phyloP scores from a whole-genome alignment of 2,888 invertebrate genomes.

The Deilephila porcellus region DNA sequence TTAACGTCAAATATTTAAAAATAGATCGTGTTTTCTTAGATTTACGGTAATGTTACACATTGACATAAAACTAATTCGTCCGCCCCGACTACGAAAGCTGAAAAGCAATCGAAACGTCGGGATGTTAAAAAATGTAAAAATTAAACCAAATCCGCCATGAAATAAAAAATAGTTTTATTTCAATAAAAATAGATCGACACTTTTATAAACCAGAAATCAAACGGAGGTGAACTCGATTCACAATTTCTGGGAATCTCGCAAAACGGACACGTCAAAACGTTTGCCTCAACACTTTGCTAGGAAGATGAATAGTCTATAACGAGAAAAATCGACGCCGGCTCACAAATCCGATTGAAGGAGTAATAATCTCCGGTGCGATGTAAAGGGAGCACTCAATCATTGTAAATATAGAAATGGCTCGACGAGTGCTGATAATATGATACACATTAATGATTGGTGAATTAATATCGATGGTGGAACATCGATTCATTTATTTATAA shows the following conservation, averaged over 20 bases:
- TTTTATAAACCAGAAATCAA: not conserved
- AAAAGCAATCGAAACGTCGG: no score
- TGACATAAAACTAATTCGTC: no score
- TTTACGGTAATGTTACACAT: no score
- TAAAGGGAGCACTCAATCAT: slow-evolving; percentile 20
- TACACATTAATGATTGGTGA: not conserved
- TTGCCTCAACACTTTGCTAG: not conserved
- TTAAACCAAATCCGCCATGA: no score
- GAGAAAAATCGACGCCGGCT: slow-evolving; percentile 4
- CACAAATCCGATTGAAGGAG: slow-evolving; percentile 19
- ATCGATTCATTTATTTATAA: no score
- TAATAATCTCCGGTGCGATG: slow-evolving; percentile 20
- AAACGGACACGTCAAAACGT: slow-evolving; percentile 1
- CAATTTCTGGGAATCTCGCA: slow-evolving; percentile 3
- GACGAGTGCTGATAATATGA: slow-evolving; percentile 5
- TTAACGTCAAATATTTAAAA: not conserved
- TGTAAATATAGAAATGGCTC: slow-evolving; percentile 12
- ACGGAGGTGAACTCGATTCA: not conserved
- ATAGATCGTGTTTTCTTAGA: not conserved
- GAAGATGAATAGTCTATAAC: slow-evolving; percentile 13
- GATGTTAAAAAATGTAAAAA: no score
- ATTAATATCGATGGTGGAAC: not conserved
- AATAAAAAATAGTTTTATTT: no score
- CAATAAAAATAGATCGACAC: not conserved
- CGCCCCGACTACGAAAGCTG: no score